Evolutionary conservation across 2,797 vertebrate genomes (phyloP).

Genomic region (Myripristis jacobus): DNA sequence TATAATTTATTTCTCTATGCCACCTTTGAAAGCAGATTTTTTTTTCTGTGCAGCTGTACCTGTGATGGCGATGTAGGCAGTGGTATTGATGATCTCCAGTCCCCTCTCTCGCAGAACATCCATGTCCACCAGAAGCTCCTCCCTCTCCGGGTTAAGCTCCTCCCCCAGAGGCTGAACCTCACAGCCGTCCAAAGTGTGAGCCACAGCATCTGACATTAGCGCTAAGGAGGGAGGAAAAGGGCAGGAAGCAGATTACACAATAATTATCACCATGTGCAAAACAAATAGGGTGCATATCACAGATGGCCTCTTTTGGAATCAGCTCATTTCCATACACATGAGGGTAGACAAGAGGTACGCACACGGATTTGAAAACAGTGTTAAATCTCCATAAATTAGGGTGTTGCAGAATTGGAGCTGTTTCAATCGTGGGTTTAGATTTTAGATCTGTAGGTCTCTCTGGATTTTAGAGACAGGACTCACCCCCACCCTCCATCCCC

Average conservation of each 20-base stretch:
- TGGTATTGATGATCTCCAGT: constrained; percentile 95
- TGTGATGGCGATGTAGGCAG: constrained; percentile 93
- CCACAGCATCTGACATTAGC: constrained; percentile 97
- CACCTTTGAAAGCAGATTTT: not conserved
- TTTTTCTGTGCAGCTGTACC: constrained; percentile 77
- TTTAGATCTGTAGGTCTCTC: no score
- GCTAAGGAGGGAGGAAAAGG: constrained; percentile 64
- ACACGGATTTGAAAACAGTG: not conserved
- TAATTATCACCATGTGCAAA: constrained; percentile 14
- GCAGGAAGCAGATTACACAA: not conserved
- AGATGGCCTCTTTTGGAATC: constrained; percentile 7
- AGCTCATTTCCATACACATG: constrained; percentile 16
- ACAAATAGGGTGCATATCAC: not conserved
- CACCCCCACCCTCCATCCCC: constrained; percentile 93
- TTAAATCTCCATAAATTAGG: constrained; percentile 3
- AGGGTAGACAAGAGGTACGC: not conserved
- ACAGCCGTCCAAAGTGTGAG: constrained; percentile 96
- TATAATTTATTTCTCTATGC: not conserved
- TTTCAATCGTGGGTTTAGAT: not conserved
- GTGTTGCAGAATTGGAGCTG: no score
- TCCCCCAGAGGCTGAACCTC: constrained; percentile 95
- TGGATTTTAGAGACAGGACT: constrained; percentile 30
- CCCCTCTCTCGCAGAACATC: constrained; percentile 91
- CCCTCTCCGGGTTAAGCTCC: constrained; percentile 92
- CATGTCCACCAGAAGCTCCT: constrained; percentile 92